These are phyloP conservation scores for Liparis tanakae DNA, from an alignment of 2,797 vertebrate species.

Conservation along the genomic window DNA sequence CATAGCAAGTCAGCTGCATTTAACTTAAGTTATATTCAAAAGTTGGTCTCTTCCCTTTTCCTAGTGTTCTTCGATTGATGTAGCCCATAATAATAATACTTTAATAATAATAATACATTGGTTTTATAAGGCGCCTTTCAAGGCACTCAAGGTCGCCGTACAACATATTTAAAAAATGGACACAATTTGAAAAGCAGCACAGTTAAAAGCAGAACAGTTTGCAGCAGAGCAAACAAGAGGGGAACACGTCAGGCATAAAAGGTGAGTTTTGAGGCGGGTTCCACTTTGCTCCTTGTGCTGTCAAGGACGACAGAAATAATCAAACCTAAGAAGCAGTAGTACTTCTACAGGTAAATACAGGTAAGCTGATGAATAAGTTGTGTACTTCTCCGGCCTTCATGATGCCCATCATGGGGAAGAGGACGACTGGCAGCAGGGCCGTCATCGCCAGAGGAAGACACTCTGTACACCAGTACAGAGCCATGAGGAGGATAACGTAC, in stretches of 20 bases:
- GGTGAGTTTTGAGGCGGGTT: no score
- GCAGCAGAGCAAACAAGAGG: no score
- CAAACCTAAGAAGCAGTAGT: background rate
- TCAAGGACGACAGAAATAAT: background rate
- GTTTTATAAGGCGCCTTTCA: no score
- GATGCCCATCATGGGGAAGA: constrained; percentile 95
- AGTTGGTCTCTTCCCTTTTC: background rate
- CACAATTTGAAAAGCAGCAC: no score
- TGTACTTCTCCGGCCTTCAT: constrained; percentile 82
- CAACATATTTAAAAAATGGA: no score
- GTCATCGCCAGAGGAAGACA: constrained; percentile 92
- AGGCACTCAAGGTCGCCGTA: no score
- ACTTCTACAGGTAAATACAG: background rate
- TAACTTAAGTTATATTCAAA: background rate
- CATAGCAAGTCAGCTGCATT: background rate
- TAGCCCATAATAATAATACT: background rate
- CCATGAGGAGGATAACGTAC: constrained; percentile 92
- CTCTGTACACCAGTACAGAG: constrained; percentile 93
- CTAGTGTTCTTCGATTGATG: background rate
- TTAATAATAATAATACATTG: no score
- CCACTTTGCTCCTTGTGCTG: background rate
- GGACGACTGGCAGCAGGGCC: constrained; percentile 87
- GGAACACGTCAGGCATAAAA: no score
- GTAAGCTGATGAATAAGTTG: constrained; percentile 1
- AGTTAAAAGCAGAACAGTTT: no score